Conservation (phyloP, 2,113 vertebrate genomes). For the Erythrolamprus reginae region DNA sequence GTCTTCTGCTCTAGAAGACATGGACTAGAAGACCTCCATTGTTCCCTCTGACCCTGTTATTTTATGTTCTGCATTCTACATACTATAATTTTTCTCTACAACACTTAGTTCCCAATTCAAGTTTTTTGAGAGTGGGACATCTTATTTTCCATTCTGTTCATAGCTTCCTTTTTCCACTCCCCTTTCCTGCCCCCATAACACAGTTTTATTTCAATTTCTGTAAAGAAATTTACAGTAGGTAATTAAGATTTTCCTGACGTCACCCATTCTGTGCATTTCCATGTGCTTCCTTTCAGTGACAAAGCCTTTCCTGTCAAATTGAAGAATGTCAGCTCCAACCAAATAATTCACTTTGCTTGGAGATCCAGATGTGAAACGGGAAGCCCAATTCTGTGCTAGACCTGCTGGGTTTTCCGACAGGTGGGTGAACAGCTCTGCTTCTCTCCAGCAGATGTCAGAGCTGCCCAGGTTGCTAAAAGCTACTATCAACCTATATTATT, state of each 20-base stretch:
- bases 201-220: not conserved
- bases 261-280: not conserved
- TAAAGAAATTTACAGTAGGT: not conserved
- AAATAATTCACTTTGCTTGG: not conserved
- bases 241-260: not conserved
- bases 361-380: not conserved
- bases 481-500: not conserved
- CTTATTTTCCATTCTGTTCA: not conserved
- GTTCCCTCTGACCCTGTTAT: not conserved
- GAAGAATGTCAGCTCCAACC: not conserved
- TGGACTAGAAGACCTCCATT: not conserved
- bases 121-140: not conserved
- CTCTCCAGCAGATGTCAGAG: slow-evolving; percentile 10
- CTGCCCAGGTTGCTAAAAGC: not conserved
- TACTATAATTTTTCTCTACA: not conserved
- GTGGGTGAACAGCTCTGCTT: not conserved
- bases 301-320: not conserved
- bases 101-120: not conserved
- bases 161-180: not conserved
- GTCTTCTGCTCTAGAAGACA: not conserved
- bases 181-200: not conserved
- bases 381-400: not conserved
- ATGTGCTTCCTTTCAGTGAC: not conserved
- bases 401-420: not conserved
- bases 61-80: not conserved